Conservation (phyloP, 2,797 vertebrate genomes). For the Gymnopithys bicolor region DNA sequence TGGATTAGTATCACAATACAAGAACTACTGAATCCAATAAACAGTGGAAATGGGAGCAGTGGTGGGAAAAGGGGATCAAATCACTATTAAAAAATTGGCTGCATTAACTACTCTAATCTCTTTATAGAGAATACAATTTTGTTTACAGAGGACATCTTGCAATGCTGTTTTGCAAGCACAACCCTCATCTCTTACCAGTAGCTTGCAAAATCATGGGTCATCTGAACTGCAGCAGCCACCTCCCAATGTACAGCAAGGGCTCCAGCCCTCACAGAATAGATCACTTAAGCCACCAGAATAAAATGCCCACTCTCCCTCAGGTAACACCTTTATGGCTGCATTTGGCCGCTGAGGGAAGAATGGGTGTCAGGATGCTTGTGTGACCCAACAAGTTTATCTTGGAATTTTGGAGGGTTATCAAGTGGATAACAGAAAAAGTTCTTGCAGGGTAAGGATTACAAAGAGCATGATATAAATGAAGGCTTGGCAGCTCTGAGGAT, state of each 20-base stretch:
- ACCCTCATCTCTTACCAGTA: neutral
- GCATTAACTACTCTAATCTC: slow-evolving; percentile 53
- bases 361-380: neutral
- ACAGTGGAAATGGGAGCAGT: neutral
- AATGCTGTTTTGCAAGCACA: slow-evolving; percentile 38
- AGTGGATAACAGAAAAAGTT: neutral
- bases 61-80: neutral
- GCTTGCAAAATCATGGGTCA: neutral
- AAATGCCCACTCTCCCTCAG: slow-evolving; percentile 68
- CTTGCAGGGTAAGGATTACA: neutral
- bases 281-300: slow-evolving; percentile 46
- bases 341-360: neutral
- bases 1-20: neutral
- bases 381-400: neutral
- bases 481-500: neutral
- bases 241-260: slow-evolving; percentile 14
- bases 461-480: neutral
- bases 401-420: neutral
- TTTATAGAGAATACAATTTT: slow-evolving; percentile 57
- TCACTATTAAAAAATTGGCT: neutral
- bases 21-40: neutral
- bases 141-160: slow-evolving; percentile 9
- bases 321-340: slow-evolving; percentile 56
- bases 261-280: neutral
- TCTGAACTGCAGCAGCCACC: neutral